Base-by-base conservation (phyloP, 2,797 vertebrate genomes). In the Babyrousa celebensis region DNA sequence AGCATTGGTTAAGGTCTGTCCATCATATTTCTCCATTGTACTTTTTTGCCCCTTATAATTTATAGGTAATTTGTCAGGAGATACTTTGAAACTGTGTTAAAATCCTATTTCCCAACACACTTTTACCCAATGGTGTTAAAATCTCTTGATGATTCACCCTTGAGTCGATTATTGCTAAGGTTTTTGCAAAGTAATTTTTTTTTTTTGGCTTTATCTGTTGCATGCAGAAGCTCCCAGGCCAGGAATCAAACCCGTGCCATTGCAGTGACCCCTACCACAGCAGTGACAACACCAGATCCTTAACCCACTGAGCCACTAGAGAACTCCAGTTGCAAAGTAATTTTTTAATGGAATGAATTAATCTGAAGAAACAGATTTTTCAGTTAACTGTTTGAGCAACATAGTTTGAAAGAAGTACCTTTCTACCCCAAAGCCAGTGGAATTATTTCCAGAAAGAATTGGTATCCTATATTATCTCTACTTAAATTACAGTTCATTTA, bases 361-460 rank as follows among this genome's bases (percentile, higher is more conserved):
- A 43, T 56, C 52, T 82, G 70, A 32, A 80, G 79, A 92, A 92
- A 17, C 75, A 74, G 48, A 71, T 54, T 62, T 23, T 70, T 92
- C 21, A 85, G 52, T 48, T 48, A 60, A 72, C 10, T 43, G 8
- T 25, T 58, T 78, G 58, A 79, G 27, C 8, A 89, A 36, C 6
- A 75, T 23, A 40, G n/a, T 89, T 67, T 20, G 63, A 82, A 71
- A 92, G 48, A 94, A 80, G 12, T 78, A 48, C 60, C 2, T 75
- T 52, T 93, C 20, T 56, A 36, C 4, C 3, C 40, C 12, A 63
- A 56, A 71, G 8, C 32, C n/a, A 15, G 83, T 85, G 60, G 72
- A 87, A 67, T 71, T 90, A 60, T 93, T 95, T 88, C 36, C 23
- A 74, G 58, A 78, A 93, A 91, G 40, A 90, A 71, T 72, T 16